Conservation (phyloP, 2,113 vertebrate species). For the Gadus macrocephalus region DNA sequence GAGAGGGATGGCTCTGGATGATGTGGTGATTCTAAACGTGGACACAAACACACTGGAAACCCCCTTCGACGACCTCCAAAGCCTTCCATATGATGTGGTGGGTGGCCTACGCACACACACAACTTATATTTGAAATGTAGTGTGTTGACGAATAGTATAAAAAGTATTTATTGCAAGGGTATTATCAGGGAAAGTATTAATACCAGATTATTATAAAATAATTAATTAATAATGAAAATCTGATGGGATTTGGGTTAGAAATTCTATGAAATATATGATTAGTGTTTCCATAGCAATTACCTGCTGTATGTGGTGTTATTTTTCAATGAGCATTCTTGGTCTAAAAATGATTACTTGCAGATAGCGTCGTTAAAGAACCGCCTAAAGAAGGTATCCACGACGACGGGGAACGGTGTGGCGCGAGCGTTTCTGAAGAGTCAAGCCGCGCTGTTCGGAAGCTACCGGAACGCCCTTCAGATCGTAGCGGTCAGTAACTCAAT, state of each 20-base stretch:
- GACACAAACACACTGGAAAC: constrained; percentile 96
- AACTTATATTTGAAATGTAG: background rate
- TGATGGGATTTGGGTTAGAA: too few species aligned
- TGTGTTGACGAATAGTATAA: background rate
- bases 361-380: constrained; percentile 90
- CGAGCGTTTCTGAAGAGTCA: constrained; percentile 93
- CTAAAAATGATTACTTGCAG: constrained; percentile 52
- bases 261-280: too few species aligned
- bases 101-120: constrained; percentile 33
- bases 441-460: constrained; percentile 92
- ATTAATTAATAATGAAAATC: too few species aligned
- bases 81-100: constrained; percentile 93
- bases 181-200: background rate
- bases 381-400: constrained; percentile 91
- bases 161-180: background rate
- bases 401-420: constrained; percentile 90
- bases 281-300: too few species aligned
- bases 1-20: constrained; percentile 82
- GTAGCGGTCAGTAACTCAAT: constrained; percentile 79
- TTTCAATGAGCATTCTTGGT: too few species aligned
- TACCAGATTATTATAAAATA: too few species aligned
- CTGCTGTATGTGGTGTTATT: too few species aligned
- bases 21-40: constrained; percentile 86
- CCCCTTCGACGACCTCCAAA: constrained; percentile 93
- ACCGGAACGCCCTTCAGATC: constrained; percentile 90